Percentiles rank a stretch among this genome's conserved stretches.
These are phyloP conservation scores for Aphidius ervi DNA, from an alignment of 1,140 invertebrate species.

Conservation along the genomic window DNA sequence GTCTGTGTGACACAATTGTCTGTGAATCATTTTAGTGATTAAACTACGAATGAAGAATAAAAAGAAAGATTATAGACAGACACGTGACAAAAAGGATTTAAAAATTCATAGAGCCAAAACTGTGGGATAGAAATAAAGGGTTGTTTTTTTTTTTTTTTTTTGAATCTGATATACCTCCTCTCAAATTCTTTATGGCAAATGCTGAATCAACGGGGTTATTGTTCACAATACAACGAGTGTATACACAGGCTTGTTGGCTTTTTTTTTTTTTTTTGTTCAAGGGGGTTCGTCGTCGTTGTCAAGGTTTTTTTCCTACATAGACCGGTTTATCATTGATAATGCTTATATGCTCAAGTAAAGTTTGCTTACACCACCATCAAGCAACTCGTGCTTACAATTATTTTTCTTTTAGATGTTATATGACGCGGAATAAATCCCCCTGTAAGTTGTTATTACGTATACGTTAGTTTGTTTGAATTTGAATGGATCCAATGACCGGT, in stretches of 20 bases:
- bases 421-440: conserved; percentile 12
- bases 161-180: conserved; percentile 23
- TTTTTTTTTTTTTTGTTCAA: background rate
- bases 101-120: conserved; percentile 7
- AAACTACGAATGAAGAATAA: background rate
- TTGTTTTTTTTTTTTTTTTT: conserved; percentile 16
- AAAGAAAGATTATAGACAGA: conserved; percentile 5
- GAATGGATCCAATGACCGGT: conserved; percentile 1
- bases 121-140: conserved; percentile 17
- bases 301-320: background rate
- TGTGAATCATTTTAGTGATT: background rate
- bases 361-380: background rate
- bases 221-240: conserved; percentile 14
- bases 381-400: too few species aligned
- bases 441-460: background rate
- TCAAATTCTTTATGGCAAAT: conserved; percentile 15
- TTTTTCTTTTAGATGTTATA: background rate
- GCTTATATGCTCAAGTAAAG: conserved; percentile 1
- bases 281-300: too few species aligned
- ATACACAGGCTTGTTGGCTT: background rate
- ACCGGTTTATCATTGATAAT: conserved; percentile 14
- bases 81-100: conserved; percentile 15
- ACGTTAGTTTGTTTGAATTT: too few species aligned
- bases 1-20: background rate
- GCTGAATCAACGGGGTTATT: conserved; percentile 28